Base-by-base conservation (phyloP, 2,797 vertebrate species). In the Argyrosomus regius region DNA sequence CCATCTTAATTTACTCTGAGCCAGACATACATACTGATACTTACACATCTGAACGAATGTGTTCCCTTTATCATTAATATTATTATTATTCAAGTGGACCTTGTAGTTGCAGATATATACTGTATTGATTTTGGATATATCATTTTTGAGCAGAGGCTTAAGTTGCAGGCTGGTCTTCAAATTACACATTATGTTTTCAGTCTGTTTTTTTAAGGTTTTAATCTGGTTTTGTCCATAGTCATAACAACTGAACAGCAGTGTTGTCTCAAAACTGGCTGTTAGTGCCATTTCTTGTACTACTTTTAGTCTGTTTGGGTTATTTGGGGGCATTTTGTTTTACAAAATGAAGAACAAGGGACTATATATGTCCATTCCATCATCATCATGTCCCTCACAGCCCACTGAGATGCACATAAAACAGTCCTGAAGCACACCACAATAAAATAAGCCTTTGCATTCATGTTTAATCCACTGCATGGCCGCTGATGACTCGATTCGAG, bases 361-460 rank as follows among this genome's bases (percentile, higher is more conserved):
- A 9, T 39, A 2, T 39, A 9, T 9, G 35, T 39, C 35, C 35
- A 39, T 39, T 39, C 9, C 8, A 39, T 9, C 35, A 39, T 9
- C 35, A 39, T 24, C 31, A 17, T 10, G 24, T 20, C 5, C 39
- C 50, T 75, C 59, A 61, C 68, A 41, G 54, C 65, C 22, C 72
- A 46, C 56, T 43, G 53, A 77, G 62, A 26, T n/a, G 28, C n/a
- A 69, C 6, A 43, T 24, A 3, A 49, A 77, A 78, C 8, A 45
- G 22, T 62, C n/a, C 59, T 16, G 3, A 52, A 39, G 13, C 13
- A 28, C 54, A 45, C 39, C 35, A 26, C 57, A 48, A 52, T 65
- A 20, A 52, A 58, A 28, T 12, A 35, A 12, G 14, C 0, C 46
- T 58, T n/a, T 45, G 22, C 13, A 13, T 10, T 59, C 28, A 9